Conservation (phyloP, 1,140 invertebrate species). For the Periplaneta americana region DNA sequence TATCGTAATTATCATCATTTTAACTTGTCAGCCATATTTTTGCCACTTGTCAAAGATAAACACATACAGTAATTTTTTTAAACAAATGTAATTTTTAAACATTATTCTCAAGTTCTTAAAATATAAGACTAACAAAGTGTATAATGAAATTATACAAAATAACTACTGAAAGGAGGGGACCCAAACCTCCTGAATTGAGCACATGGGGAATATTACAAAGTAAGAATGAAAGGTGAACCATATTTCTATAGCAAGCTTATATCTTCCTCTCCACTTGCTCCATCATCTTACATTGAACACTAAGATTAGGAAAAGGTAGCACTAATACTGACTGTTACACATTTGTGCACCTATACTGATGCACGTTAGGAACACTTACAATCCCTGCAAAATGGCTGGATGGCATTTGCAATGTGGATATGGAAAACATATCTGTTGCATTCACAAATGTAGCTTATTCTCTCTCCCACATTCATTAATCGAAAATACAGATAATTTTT, state of each 20-base stretch:
- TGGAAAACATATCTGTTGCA: not conserved
- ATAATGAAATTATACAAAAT: not conserved
- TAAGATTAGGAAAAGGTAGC: slow-evolving; percentile 4
- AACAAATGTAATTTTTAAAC: no score
- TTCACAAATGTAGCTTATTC: not conserved
- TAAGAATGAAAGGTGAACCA: not conserved
- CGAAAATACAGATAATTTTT: no score
- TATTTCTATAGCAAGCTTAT: not conserved
- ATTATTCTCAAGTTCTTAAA: no score
- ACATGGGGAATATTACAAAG: not conserved
- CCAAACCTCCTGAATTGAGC: not conserved
- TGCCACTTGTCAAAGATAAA: no score
- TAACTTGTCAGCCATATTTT: no score
- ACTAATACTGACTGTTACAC: slow-evolving; percentile 14
- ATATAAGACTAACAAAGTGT: not conserved
- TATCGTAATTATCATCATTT: no score
- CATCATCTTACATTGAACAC: not conserved
- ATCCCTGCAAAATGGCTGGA: slow-evolving; percentile 2
- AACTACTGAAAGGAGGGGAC: not conserved
- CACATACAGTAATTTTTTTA: no score
- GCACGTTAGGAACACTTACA: slow-evolving; percentile 6
- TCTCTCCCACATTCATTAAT: no score
- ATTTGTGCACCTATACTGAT: not conserved
- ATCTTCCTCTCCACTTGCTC: not conserved
- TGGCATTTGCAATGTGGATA: not conserved